Base-by-base conservation (phyloP, 1,140 invertebrate genomes). In the Drosophila serrata region DNA sequence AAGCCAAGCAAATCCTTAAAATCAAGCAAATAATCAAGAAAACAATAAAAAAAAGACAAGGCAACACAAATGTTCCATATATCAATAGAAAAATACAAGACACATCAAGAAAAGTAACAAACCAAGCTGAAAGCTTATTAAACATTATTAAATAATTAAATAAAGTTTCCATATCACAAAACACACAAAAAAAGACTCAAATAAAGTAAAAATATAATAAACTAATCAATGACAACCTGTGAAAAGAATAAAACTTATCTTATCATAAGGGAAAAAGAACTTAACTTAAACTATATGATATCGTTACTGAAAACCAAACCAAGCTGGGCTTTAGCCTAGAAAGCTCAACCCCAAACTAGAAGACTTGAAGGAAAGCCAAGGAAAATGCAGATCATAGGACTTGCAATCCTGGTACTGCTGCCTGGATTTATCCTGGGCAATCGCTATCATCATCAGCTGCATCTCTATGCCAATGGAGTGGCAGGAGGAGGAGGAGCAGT, bases 401-500 rank as follows among this genome's bases (percentile, higher is more conserved):
- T 58, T 12, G 45, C 49, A 15, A 48, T 77, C 35, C 53, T 77
- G 27, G 22, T 76, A 19, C 31, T 75, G 40, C 49, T 77, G 17
- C 73, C 57, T 5, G 62, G 60, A 4, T 24, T 35, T 8, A 46
- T 62, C 43, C 65, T 49, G 46, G 70, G 46, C 27, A 69, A 24
- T 37, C 75, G 67, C 55, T 79, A 80, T 27, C 79, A 79, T 53
- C 79, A 75, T 27, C 74, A 77, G 63, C 73, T 76, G 40, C 63
- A 68, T 39, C 45, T 80, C 7, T 79, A 74, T 24, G 76, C 76
- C 4, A 80, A 61, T 43, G 55, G 51, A 17, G 48, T 29, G 3
- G n/a, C 27, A 1, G 24, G 48, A 13, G 61, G 45, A 17, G 69
- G 61, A 27, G 51, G 31, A 6, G 22, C 7, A 46, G 24, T 4